Conservation (phyloP, 2,888 invertebrate species). For the Parascotia fuliginaria region DNA sequence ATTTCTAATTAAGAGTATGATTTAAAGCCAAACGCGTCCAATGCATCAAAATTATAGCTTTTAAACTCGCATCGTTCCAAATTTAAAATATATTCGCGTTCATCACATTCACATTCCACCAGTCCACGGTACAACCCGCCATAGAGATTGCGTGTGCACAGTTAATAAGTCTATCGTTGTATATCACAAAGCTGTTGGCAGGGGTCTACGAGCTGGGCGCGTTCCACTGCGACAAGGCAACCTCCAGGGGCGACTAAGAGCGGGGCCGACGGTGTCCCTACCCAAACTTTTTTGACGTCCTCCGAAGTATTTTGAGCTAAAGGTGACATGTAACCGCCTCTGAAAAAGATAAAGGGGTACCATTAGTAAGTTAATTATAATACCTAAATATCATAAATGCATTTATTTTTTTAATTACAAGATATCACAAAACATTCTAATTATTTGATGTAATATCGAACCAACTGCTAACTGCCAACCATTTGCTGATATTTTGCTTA, state of each 20-base stretch:
- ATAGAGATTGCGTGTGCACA: slow-evolving; percentile 50
- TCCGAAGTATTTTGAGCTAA: slow-evolving; percentile 66
- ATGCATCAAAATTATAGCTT: no score
- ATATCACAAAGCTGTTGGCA: slow-evolving; percentile 76
- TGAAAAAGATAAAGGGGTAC: slow-evolving; percentile 51
- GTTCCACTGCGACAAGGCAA: slow-evolving; percentile 75
- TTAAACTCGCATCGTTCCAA: no score
- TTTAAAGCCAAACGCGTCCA: no score
- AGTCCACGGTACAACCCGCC: slow-evolving; percentile 62
- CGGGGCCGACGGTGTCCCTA: slow-evolving; percentile 67
- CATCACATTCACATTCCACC: slow-evolving; percentile 33
- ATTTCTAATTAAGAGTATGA: no score
- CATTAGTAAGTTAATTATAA: no score
- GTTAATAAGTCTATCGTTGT: slow-evolving; percentile 66
- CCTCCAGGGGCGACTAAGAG: slow-evolving; percentile 74
- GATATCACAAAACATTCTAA: no score
- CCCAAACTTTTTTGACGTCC: slow-evolving; percentile 82
- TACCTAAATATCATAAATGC: no score
- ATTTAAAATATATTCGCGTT: not conserved
- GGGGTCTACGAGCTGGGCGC: slow-evolving; percentile 72
- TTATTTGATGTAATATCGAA: no score
- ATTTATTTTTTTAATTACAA: no score
- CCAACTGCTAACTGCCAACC: no score
- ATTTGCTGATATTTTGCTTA: no score
- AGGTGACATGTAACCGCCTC: slow-evolving; percentile 80